Percentiles rank a stretch among this genome's conserved stretches.
Evolutionary conservation across 2,888 invertebrate genomes (phyloP).

Genomic region (Ptilodon capucinus): DNA sequence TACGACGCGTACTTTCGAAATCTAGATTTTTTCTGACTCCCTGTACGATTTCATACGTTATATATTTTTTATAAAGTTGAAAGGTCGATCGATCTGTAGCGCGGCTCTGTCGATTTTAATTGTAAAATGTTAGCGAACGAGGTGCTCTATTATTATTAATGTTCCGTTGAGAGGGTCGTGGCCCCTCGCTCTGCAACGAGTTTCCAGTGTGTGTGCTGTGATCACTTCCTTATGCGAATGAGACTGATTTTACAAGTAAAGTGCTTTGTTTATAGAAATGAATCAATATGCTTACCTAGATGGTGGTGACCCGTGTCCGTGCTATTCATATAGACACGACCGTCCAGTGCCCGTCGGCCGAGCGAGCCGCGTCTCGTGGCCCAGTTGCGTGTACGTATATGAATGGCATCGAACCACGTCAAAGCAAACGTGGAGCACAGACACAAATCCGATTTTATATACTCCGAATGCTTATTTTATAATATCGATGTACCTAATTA

Average conservation of each 20-base stretch:
- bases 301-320: conserved; percentile 35
- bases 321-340: conserved; percentile 23
- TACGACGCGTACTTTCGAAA: conserved; percentile 56
- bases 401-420: conserved; percentile 19
- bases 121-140: conserved; percentile 71
- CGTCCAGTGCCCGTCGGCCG: not conserved
- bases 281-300: conserved; percentile 59
- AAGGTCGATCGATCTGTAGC: conserved; percentile 63
- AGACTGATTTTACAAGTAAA: conserved; percentile 81
- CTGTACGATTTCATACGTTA: conserved; percentile 52
- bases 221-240: conserved; percentile 83
- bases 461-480: conserved; percentile 60
- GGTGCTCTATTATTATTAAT: conserved; percentile 76
- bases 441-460: conserved; percentile 51
- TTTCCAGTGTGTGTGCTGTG: conserved; percentile 81
- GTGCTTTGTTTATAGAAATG: conserved; percentile 70
- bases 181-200: conserved; percentile 76
- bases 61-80: conserved; percentile 55
- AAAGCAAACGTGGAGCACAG: conserved; percentile 19
- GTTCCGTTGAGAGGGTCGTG: conserved; percentile 71
- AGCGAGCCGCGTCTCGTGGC: not conserved
- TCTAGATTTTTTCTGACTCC: conserved; percentile 44
- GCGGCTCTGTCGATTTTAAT: conserved; percentile 65
- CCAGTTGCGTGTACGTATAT: conserved; percentile 7
- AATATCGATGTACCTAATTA: conserved; percentile 57